Conservation (phyloP, 2,888 invertebrate species). For the Drosophila melanosoma region DNA sequence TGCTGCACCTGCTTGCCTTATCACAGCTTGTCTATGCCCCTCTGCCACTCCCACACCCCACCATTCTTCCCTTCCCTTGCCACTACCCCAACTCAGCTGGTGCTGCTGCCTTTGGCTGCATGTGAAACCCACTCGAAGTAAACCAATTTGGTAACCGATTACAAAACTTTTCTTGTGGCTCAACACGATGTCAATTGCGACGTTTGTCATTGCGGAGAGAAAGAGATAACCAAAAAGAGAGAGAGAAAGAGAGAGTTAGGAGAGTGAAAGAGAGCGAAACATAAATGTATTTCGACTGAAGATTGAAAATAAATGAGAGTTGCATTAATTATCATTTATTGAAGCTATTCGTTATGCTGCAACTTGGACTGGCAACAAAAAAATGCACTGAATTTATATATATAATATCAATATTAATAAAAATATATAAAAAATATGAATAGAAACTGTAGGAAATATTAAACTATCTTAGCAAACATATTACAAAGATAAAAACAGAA, state of each 20-base stretch:
- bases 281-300: conserved; percentile 25
- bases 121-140: conserved; percentile 39
- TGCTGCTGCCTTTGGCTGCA: background rate
- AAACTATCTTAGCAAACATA: background rate
- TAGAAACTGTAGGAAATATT: too few relatives aligned
- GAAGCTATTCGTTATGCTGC: conserved; percentile 17
- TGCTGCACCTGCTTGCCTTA: conserved; percentile 54
- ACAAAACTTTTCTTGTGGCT: conserved; percentile 52
- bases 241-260: background rate
- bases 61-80: background rate
- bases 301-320: conserved; percentile 15
- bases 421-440: background rate
- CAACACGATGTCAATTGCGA: conserved; percentile 60
- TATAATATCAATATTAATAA: background rate
- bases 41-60: background rate
- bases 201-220: conserved; percentile 42
- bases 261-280: background rate
- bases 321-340: conserved; percentile 12
- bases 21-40: conserved; percentile 23
- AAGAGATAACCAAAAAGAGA: background rate
- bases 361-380: conserved; percentile 12
- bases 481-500: background rate
- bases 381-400: background rate
- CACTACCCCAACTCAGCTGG: background rate
- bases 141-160: conserved; percentile 55